Percentiles rank a stretch among this genome's conserved stretches.
Conservation (phyloP, 37 sponge, comb jelly and placozoan species). For the Ephydatia muelleri region DNA sequence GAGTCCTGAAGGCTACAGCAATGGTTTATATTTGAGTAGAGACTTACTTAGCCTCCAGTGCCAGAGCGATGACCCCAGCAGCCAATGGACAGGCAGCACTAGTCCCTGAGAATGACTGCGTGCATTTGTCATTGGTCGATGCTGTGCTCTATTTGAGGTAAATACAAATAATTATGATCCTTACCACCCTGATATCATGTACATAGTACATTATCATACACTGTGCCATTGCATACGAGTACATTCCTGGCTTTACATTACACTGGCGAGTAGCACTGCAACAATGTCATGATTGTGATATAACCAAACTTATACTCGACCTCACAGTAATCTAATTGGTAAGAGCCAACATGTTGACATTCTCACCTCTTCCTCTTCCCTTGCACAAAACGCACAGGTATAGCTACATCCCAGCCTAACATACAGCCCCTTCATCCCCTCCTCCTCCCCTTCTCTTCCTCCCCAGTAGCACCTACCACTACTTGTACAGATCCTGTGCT, state of each 20-base stretch:
- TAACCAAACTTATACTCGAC: background rate
- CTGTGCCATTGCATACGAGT: constrained; percentile 1
- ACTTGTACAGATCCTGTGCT: background rate
- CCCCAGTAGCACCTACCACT: constrained; percentile 1
- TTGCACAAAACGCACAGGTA: background rate
- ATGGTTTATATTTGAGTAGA: background rate
- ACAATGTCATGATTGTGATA: constrained; percentile 1
- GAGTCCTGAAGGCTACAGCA: constrained; percentile 1
- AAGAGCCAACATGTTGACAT: background rate
- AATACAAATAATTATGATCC: background rate
- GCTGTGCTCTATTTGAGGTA: constrained; percentile 1
- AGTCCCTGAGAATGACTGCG: constrained; percentile 51
- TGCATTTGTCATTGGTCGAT: constrained; percentile 35
- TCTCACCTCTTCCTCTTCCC: background rate
- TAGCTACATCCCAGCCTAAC: background rate
- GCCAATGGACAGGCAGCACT: constrained; percentile 72
- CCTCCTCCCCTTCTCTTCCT: background rate
- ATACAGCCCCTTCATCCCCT: background rate
- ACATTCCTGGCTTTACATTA: background rate
- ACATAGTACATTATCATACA: constrained; percentile 1
- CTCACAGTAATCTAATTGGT: constrained; percentile 1
- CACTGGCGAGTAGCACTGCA: background rate
- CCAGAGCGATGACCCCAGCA: constrained; percentile 70
- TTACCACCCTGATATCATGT: constrained; percentile 1
- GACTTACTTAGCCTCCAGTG: constrained; percentile 83